Percentiles rank a stretch among this genome's conserved stretches.
phyloP scores from a whole-genome alignment of 2,888 invertebrate species.

The Hybos culiciformis region DNA sequence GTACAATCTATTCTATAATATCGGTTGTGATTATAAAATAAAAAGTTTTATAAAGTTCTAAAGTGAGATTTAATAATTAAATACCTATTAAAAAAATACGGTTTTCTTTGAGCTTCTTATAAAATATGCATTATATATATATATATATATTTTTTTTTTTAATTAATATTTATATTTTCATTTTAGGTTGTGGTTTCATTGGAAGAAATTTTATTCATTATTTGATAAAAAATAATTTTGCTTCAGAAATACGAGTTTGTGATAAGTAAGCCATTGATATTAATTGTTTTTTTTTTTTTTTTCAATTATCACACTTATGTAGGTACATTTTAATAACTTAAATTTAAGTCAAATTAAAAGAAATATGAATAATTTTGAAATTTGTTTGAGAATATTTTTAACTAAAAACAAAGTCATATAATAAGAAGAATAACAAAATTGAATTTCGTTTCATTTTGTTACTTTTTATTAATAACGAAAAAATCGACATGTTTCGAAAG shows the following conservation, averaged over 20 bases:
- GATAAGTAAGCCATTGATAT: slow-evolving; percentile 47
- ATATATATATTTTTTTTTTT: not conserved
- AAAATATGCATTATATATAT: not conserved
- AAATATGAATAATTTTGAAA: not conserved
- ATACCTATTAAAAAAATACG: not conserved
- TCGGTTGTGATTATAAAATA: too few species aligned
- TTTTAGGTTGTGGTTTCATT: slow-evolving; percentile 82
- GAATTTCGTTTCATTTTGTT: too few species aligned
- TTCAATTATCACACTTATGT: not conserved
- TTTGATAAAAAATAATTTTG: slow-evolving; percentile 62
- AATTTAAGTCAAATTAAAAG: not conserved
- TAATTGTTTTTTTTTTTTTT: not conserved
- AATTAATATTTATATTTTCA: slow-evolving; percentile 14
- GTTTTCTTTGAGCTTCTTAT: slow-evolving; percentile 2
- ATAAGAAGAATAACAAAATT: too few species aligned
- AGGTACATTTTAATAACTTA: not conserved
- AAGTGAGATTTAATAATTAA: not conserved
- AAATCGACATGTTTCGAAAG: too few species aligned
- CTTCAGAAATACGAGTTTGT: slow-evolving; percentile 61
- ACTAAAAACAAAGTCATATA: too few species aligned
- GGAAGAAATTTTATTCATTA: slow-evolving; percentile 77
- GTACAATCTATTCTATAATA: too few species aligned
- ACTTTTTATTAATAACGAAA: too few species aligned
- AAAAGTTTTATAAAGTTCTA: too few species aligned
- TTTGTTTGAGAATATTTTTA: too few species aligned